phyloP scores from a whole-genome alignment of 2,888 invertebrate genomes.

The Hydriomena furcata region DNA sequence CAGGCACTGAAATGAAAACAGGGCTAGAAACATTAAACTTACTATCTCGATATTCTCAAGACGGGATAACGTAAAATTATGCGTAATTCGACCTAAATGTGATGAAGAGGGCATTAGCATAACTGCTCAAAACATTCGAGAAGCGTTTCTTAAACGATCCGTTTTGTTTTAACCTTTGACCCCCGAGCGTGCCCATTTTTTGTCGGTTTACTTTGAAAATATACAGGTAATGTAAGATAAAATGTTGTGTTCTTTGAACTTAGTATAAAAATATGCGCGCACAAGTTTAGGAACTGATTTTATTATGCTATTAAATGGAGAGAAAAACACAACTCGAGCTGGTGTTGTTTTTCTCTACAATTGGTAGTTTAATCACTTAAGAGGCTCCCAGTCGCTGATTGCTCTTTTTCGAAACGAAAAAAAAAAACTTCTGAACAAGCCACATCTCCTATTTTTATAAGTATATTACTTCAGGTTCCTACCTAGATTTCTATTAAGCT shows the following conservation, averaged over 20 bases:
- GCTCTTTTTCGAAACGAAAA: no score
- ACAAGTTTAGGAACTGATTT: background rate
- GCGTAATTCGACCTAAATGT: slow-evolving; percentile 38
- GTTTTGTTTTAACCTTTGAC: slow-evolving; percentile 28
- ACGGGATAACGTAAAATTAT: slow-evolving; percentile 32
- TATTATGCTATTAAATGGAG: no score
- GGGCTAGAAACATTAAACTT: slow-evolving; percentile 26
- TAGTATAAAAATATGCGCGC: background rate
- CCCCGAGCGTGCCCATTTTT: slow-evolving; percentile 18
- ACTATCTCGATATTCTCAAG: slow-evolving; percentile 28
- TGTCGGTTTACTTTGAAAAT: slow-evolving; percentile 11
- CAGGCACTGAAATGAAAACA: slow-evolving; percentile 29
- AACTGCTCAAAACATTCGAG: slow-evolving; percentile 29
- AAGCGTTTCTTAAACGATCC: slow-evolving; percentile 23
- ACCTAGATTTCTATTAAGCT: no score
- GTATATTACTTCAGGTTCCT: no score
- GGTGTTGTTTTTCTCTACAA: no score
- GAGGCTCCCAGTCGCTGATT: no score
- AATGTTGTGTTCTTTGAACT: background rate
- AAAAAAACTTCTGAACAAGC: no score
- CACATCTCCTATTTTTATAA: no score
- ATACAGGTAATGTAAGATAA: slow-evolving; percentile 6
- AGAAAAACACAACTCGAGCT: background rate
- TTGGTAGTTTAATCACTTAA: no score
- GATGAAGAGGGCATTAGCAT: slow-evolving; percentile 33